Conservation (phyloP, 2,113 vertebrate species). For the Corapipo altera region DNA sequence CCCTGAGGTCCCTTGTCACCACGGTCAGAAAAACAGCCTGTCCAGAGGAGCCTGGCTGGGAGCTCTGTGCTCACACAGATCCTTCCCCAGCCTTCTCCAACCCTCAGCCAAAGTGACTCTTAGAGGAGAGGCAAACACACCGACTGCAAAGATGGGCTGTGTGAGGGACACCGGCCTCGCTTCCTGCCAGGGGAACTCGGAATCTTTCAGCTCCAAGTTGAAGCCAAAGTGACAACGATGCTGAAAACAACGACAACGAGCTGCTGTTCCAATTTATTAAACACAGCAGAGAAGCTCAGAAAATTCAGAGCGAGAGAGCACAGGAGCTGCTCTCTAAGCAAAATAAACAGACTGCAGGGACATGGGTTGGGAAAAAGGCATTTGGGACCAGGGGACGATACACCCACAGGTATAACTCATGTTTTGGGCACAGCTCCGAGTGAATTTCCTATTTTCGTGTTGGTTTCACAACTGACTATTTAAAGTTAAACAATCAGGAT, state of each 20-base stretch:
- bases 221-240: not conserved
- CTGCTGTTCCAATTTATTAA: not conserved
- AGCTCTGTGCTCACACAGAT: not conserved
- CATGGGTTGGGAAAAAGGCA: not conserved
- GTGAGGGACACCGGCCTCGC: not conserved
- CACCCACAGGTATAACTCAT: not conserved
- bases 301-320: not conserved
- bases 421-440: not conserved
- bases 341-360: conserved; percentile 1
- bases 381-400: not conserved
- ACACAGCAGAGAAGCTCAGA: not conserved
- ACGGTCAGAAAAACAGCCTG: not conserved
- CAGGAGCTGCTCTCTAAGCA: not conserved
- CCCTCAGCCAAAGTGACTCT: conserved; percentile 32
- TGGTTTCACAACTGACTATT: not conserved
- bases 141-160: not conserved
- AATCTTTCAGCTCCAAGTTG: not conserved
- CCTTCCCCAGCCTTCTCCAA: not conserved
- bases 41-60: not conserved
- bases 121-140: not conserved
- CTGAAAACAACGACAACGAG: not conserved
- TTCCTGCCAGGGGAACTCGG: not conserved
- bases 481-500: not conserved
- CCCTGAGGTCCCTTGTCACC: conserved; percentile 65
- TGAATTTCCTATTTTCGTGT: not conserved